These are phyloP conservation scores for Agrochola lota DNA, from an alignment of 2,888 invertebrate genomes.

Conservation along the genomic window DNA sequence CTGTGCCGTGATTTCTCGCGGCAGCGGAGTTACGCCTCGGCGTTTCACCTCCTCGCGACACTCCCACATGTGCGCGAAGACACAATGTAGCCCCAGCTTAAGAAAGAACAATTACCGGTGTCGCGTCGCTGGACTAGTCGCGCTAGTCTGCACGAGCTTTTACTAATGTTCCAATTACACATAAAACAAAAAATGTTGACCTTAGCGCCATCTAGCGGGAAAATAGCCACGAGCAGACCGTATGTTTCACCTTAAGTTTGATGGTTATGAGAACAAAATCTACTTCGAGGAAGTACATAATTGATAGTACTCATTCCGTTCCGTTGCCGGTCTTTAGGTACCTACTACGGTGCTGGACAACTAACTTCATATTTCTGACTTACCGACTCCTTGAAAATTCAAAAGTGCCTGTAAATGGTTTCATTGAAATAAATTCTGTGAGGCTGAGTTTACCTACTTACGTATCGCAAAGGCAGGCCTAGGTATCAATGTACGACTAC, in stretches of 20 bases:
- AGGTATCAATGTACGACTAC: background rate
- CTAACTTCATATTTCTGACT: background rate
- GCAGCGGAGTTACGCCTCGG: too few relatives aligned
- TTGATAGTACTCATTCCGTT: background rate
- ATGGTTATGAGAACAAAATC: background rate
- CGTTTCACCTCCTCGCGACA: too few relatives aligned
- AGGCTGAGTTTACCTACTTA: background rate
- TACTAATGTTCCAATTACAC: background rate
- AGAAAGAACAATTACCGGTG: too few relatives aligned
- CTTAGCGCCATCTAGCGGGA: background rate
- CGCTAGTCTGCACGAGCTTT: too few relatives aligned
- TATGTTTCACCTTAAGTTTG: too few relatives aligned
- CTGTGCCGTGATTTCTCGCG: too few relatives aligned
- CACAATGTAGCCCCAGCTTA: too few relatives aligned
- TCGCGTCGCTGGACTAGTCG: too few relatives aligned
- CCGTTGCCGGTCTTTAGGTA: background rate
- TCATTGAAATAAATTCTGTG: background rate
- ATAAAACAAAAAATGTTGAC: background rate
- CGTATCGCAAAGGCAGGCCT: background rate
- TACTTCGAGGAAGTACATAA: background rate
- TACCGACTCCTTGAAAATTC: background rate
- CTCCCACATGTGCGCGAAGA: too few relatives aligned
- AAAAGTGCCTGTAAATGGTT: background rate
- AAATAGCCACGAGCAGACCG: too few relatives aligned
- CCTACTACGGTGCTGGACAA: background rate